A percentile compares a stretch with the other conserved stretches of the same genome.
These are phyloP conservation scores for Habropoda laboriosa DNA, from an alignment of 1,140 invertebrate species.

Conservation along the genomic window DNA sequence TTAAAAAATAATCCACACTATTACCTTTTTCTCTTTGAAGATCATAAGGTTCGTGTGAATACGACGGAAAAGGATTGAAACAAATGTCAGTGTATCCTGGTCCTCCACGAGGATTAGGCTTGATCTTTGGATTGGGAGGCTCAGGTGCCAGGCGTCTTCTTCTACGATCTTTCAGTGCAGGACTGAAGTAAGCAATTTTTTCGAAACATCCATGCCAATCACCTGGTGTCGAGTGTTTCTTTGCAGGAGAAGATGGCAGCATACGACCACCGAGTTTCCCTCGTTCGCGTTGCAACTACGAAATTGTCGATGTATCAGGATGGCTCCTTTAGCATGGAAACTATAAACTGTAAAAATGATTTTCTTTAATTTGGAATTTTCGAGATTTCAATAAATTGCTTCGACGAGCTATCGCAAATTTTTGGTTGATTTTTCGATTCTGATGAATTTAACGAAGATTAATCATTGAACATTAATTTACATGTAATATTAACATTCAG, in stretches of 20 bases:
- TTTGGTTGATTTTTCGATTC: too few relatives aligned
- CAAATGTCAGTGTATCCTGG: slow-evolving; percentile 73
- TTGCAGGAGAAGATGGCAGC: slow-evolving; percentile 64
- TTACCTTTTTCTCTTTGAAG: neutral
- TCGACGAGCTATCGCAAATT: too few relatives aligned
- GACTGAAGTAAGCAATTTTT: slow-evolving; percentile 68
- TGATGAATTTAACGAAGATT: too few relatives aligned
- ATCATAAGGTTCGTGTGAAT: slow-evolving; percentile 66
- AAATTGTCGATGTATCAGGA: slow-evolving; percentile 26
- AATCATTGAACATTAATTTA: too few relatives aligned
- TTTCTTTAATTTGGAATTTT: neutral
- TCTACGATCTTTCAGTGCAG: slow-evolving; percentile 19
- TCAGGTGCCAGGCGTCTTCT: slow-evolving; percentile 22
- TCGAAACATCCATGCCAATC: slow-evolving; percentile 74
- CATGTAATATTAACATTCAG: too few relatives aligned
- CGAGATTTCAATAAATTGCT: rapidly evolving
- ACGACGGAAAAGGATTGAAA: slow-evolving; percentile 67
- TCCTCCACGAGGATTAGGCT: slow-evolving; percentile 70
- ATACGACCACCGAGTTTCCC: slow-evolving; percentile 46
- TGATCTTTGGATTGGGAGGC: slow-evolving; percentile 70
- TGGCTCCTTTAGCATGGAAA: slow-evolving; percentile 2
- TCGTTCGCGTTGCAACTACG: slow-evolving; percentile 41
- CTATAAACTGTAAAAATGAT: slow-evolving; percentile 5
- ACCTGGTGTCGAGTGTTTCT: slow-evolving; percentile 72
- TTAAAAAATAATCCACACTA: neutral